Conservation (phyloP, 2,888 invertebrate genomes). For the Dryomyza anilis region DNA sequence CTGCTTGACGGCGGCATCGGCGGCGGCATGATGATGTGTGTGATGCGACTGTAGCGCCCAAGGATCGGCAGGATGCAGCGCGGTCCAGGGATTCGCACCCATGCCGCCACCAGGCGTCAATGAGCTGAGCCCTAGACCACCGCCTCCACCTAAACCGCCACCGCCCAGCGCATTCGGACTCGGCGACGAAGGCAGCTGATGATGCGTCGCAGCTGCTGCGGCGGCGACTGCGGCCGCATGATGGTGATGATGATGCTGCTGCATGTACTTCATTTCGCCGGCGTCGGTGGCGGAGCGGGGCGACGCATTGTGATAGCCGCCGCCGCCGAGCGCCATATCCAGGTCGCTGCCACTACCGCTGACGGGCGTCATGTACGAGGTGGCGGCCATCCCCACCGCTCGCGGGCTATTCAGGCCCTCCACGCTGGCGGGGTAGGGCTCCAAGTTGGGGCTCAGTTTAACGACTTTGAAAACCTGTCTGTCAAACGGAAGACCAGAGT, state of each 20-base stretch:
- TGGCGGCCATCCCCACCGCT: slow-evolving; percentile 92
- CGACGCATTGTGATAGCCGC: slow-evolving; percentile 79
- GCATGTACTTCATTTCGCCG: slow-evolving; percentile 94
- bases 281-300: slow-evolving; percentile 85
- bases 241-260: slow-evolving; percentile 83
- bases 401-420: slow-evolving; percentile 66
- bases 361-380: slow-evolving; percentile 92
- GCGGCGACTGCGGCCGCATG: slow-evolving; percentile 72
- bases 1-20: slow-evolving; percentile 76
- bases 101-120: slow-evolving; percentile 57
- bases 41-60: slow-evolving; percentile 80
- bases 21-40: slow-evolving; percentile 78
- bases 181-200: slow-evolving; percentile 72
- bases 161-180: slow-evolving; percentile 66
- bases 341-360: slow-evolving; percentile 72
- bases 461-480: slow-evolving; percentile 62
- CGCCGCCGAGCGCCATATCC: slow-evolving; percentile 74
- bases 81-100: slow-evolving; percentile 79
- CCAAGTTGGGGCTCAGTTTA: slow-evolving; percentile 64
- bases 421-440: slow-evolving; percentile 64
- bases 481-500: slow-evolving; percentile 59
- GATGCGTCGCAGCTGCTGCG: slow-evolving; percentile 79
- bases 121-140: slow-evolving; percentile 41
- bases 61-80: slow-evolving; percentile 77
- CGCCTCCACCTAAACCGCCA: slow-evolving; percentile 57